Evolutionary conservation across 2,113 vertebrate genomes (phyloP).

Genomic region (Etia nguti): DNA sequence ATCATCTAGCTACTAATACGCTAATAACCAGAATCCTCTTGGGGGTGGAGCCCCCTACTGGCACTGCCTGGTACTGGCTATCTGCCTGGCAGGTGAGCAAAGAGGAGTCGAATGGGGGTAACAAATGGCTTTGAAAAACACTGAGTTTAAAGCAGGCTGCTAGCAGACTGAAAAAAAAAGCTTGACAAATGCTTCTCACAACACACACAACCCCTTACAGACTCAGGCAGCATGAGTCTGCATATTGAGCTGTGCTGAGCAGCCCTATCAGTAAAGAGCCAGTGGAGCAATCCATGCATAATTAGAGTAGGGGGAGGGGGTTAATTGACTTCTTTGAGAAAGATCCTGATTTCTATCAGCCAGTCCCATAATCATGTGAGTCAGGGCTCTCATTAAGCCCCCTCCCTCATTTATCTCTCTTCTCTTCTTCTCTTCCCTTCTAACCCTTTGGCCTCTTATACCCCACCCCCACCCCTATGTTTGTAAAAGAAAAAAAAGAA

Average conservation of each 20-base stretch:
- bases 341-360: conserved; percentile 68
- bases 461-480: not conserved
- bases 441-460: not conserved
- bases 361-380: conserved; percentile 57
- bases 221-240: conserved; percentile 43
- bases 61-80: not conserved
- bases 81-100: not conserved
- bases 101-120: not conserved
- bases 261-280: conserved; percentile 49
- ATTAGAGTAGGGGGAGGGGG: conserved; percentile 53
- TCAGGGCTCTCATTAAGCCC: conserved; percentile 50
- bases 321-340: conserved; percentile 66
- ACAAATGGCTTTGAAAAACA: not conserved
- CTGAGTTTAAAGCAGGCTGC: not conserved
- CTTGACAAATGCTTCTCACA: conserved; percentile 7
- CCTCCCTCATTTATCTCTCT: conserved; percentile 48
- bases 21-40: conserved; percentile 36
- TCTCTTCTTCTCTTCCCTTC: conserved; percentile 29
- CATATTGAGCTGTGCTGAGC: conserved; percentile 51
- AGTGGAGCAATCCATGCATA: conserved; percentile 52
- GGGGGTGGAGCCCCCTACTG: conserved; percentile 52
- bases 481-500: not conserved
- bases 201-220: conserved; percentile 10
- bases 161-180: not conserved
- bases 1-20: conserved; percentile 35